phyloP scores from a whole-genome alignment of 1,140 invertebrate genomes.

The Apis dorsata region DNA sequence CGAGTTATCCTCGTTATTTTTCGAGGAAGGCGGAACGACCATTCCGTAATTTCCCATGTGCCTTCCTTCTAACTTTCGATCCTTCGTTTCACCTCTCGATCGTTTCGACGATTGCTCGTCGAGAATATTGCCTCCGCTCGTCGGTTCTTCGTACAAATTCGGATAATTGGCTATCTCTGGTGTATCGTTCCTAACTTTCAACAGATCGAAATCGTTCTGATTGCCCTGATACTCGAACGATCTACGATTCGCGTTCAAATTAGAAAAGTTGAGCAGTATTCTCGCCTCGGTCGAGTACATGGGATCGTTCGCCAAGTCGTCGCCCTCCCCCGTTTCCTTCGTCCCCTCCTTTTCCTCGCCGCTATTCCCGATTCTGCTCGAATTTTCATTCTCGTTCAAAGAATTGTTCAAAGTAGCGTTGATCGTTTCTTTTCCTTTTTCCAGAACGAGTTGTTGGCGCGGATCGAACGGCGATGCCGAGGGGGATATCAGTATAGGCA shows the following conservation, averaged over 20 bases:
- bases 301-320: constrained; percentile 65
- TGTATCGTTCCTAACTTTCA: constrained; percentile 75
- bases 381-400: not conserved
- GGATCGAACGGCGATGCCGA: not conserved
- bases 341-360: not conserved
- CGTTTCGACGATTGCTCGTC: not conserved
- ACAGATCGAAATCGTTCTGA: constrained; percentile 74
- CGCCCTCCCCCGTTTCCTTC: not conserved
- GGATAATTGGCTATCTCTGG: constrained; percentile 75
- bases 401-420: not conserved
- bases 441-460: not conserved
- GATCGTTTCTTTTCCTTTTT: not conserved
- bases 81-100: constrained; percentile 27
- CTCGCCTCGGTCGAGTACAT: constrained; percentile 72
- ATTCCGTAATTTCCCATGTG: constrained; percentile 56
- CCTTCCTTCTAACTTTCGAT: constrained; percentile 50
- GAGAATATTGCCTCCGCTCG: not conserved
- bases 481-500: constrained; percentile 67
- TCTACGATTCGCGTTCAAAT: constrained; percentile 62
- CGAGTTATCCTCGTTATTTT: constrained; percentile 22
- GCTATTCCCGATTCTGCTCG: not conserved
- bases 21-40: not conserved
- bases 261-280: constrained; percentile 69
- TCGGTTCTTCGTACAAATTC: constrained; percentile 68
- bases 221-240: constrained; percentile 68